Conservation (phyloP, 2,113 vertebrate genomes). For the Anolis carolinensis region DNA sequence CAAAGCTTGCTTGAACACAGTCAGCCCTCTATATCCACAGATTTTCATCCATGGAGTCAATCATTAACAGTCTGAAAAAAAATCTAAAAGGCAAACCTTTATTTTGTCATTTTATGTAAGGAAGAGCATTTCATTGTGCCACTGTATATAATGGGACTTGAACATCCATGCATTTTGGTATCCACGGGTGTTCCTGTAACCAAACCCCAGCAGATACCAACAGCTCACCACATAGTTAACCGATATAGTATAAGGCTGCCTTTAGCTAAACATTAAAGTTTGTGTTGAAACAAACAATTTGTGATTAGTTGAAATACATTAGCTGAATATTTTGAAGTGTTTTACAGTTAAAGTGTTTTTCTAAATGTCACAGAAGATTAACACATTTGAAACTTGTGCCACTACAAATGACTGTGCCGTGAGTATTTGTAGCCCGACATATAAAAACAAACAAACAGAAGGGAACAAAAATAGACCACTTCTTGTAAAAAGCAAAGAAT, state of each 20-base stretch:
- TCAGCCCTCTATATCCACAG: constrained; percentile 3
- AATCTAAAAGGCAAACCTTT: too few species aligned
- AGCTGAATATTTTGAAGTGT: background rate
- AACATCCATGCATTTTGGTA: too few species aligned
- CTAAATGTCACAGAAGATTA: background rate
- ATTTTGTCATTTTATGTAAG: too few species aligned
- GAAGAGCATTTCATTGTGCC: too few species aligned
- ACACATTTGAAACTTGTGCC: constrained; percentile 2
- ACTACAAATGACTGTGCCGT: background rate
- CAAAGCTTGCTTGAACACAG: constrained; percentile 29
- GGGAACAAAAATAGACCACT: background rate
- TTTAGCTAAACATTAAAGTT: background rate
- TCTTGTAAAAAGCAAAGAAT: background rate
- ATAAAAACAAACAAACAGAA: background rate
- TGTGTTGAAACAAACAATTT: background rate
- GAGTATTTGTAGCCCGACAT: background rate
- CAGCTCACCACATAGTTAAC: constrained; percentile 11
- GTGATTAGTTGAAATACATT: background rate
- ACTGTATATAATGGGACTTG: too few species aligned
- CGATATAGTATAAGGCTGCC: constrained; percentile 10
- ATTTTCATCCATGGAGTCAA: too few species aligned
- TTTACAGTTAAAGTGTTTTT: background rate
- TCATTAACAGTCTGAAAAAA: too few species aligned
- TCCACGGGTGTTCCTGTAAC: too few species aligned
- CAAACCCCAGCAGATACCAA: too few species aligned